Percentiles rank a stretch among this genome's conserved stretches.
phyloP scores from a whole-genome alignment of 2,113 vertebrate species.

The Alethe diademata region DNA sequence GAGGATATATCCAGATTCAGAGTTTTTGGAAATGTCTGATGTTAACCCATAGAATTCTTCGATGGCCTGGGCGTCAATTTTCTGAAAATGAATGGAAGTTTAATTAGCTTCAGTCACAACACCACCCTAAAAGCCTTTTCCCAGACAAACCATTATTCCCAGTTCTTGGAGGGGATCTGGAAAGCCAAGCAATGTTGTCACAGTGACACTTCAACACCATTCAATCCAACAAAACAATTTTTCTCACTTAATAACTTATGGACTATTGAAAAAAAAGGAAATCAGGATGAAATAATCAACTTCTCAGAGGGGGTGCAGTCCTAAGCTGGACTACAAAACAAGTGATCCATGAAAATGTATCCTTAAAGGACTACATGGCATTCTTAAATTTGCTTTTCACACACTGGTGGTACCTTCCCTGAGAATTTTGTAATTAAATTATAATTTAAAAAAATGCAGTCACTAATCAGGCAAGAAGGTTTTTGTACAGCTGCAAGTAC shows the following conservation, averaged over 20 bases:
- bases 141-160: background rate
- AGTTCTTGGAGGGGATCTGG: background rate
- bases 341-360: background rate
- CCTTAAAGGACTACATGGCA: background rate
- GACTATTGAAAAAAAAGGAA: background rate
- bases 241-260: background rate
- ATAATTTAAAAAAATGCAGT: background rate
- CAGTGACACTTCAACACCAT: accelerated
- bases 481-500: background rate
- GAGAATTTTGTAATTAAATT: background rate
- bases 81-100: slow-evolving; percentile 69
- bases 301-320: background rate
- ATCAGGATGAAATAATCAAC: background rate
- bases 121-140: background rate
- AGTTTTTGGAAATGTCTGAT: slow-evolving; percentile 95
- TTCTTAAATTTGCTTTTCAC: background rate
- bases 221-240: background rate
- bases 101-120: background rate
- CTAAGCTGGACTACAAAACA: background rate
- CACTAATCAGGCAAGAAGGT: background rate
- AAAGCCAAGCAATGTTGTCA: background rate
- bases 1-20: slow-evolving; percentile 91
- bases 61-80: slow-evolving; percentile 91
- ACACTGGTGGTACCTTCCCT: background rate
- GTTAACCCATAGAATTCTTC: slow-evolving; percentile 95